Conservation (phyloP, 2,888 invertebrate species). For the Harpalus rubripes region DNA sequence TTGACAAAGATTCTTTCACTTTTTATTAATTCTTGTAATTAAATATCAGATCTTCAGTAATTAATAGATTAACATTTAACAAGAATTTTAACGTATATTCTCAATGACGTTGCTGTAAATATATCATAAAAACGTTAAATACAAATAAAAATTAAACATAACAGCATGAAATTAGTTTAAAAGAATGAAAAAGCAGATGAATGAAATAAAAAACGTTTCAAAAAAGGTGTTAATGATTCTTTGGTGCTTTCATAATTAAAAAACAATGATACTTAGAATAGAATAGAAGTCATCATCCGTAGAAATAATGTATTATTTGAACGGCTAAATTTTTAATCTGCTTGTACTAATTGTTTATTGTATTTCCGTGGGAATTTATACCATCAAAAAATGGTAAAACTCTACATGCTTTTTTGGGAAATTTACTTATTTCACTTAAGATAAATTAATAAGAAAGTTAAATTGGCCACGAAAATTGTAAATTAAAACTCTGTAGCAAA, state of each 20-base stretch:
- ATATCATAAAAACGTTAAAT: neutral
- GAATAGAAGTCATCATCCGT: neutral
- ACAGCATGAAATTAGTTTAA: neutral
- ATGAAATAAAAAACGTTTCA: neutral
- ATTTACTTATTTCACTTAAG: neutral
- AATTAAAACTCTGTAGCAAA: neutral
- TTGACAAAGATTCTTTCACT: conserved; percentile 1
- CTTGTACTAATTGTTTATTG: neutral
- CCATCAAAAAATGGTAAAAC: no score
- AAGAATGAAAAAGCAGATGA: neutral
- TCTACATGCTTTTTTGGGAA: neutral
- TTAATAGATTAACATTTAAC: conserved; percentile 22
- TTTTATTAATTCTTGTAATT: conserved; percentile 7
- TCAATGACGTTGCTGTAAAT: conserved; percentile 3
- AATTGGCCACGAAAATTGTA: no score
- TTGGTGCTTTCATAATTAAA: neutral
- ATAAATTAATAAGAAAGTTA: no score
- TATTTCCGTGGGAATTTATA: neutral
- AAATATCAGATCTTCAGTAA: neutral
- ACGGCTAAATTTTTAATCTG: neutral
- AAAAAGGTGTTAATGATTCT: conserved; percentile 3
- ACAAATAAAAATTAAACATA: neutral
- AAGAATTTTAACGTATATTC: conserved; percentile 11
- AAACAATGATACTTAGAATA: neutral
- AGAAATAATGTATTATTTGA: neutral